Evolutionary conservation across 2,113 vertebrate genomes (phyloP), one percentile per base, ranked within the genome.

Genomic region (Bos indicus): DNA sequence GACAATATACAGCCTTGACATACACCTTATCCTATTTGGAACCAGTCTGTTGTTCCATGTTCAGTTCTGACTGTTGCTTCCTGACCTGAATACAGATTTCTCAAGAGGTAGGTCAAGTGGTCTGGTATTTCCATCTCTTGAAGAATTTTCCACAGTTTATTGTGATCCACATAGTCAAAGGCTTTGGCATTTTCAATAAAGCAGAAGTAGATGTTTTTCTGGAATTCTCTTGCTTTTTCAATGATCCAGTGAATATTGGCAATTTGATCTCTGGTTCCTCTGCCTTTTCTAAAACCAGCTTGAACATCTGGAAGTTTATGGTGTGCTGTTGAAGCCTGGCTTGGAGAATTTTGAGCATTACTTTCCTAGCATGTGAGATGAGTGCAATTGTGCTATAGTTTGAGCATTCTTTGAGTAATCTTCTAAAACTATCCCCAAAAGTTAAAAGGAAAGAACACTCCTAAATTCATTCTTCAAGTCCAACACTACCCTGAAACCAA

Each of bases 231-330:
- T 36, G 64, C 17, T 36, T 67, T 67, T 67, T 67, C 17, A 16
- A 11, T 67, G 64, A 67, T 36, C 64, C 33, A 67, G 0, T 0
- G 0, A 17, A 67, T 67, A 17, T 11, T 36, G 64, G 2, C 64
- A 67, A 36, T 5, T 21, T 71, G 64, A 36, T 71, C 64, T 71
- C 64, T 36, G 17, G n/a, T 71, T 71, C 64, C 17, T 71, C 64
- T 71, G 64, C 10, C n/a, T 36, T 71, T 71, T 21, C 11, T 6
- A 71, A 71, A 71, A 36, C 9, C 67, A 36, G 67, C n/a, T 71
- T 36, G n/a, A 71, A 36, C 67, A 71, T 71, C 67, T 71, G n/a
- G 67, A 71, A 36, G 67, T 23, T 71, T 19, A 71, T 36, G 67
- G 67, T 36, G 19, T 36, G n/a, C 19, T 71, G 5, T 23, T 71